Evolutionary conservation across 2,888 invertebrate genomes (phyloP).

Genomic region (Lamellibrachia columna): DNA sequence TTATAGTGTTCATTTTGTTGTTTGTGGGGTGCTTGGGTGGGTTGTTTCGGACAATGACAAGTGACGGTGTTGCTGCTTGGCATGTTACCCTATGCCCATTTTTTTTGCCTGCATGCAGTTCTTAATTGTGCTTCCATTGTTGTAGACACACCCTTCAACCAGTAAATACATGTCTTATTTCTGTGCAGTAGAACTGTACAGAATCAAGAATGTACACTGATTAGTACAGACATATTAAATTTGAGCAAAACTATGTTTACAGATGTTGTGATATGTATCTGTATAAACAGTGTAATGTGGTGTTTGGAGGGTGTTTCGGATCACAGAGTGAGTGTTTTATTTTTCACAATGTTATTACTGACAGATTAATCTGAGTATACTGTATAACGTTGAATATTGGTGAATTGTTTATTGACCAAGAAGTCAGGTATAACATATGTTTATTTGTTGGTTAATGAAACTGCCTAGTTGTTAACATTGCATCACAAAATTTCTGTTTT

Average conservation of each 20-base stretch:
- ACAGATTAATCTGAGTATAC: neutral
- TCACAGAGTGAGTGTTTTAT: neutral
- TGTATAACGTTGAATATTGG: neutral
- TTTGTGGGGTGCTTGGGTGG: neutral
- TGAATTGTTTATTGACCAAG: neutral
- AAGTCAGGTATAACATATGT: neutral
- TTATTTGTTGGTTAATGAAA: neutral
- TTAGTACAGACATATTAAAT: neutral
- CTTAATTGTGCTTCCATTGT: neutral
- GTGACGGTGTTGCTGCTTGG: neutral
- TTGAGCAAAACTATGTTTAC: neutral
- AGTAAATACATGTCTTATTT: neutral
- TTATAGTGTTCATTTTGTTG: neutral
- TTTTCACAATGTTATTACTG: neutral
- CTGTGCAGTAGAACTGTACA: neutral
- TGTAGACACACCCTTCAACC: neutral
- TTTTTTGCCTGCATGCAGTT: neutral
- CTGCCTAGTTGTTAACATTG: neutral
- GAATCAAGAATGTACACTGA: neutral
- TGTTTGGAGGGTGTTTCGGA: neutral
- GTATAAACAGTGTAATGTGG: neutral
- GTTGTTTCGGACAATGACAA: neutral
- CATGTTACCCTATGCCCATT: neutral
- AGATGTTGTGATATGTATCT: neutral
- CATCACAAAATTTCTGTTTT: neutral